Base-by-base conservation (phyloP, 2,113 vertebrate genomes). In the Chascanopsetta lugubris region DNA sequence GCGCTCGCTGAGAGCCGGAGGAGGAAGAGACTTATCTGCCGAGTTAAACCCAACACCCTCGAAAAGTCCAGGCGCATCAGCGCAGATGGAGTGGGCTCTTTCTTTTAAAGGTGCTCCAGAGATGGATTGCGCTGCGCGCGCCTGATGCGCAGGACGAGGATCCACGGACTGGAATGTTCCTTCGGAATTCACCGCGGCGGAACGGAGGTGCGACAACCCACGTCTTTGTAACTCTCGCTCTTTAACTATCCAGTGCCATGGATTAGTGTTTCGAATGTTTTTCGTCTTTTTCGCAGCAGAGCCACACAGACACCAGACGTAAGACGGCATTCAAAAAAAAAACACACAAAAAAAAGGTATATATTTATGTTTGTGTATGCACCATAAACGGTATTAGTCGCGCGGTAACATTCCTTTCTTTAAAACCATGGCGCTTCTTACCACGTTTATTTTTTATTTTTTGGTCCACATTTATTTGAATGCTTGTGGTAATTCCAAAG, bases 221-320 rank as follows among this genome's bases (percentile, higher is more conserved):
- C 69, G 32, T 48, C 47, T 64, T 63, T 60, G 61, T 62, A 75
- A 85, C 78, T 58, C 65, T 72, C 62, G 79, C 79, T 85, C 77
- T 86, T 84, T 73, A 77, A 77, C 69, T 63, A 42, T 83, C 78
- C 85, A 65, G 64, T 66, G 64, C 29, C 9, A 46, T 61, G 74
- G 84, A 78, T 72, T 3, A 20, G 51, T 87, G n/a, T n/a, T n/a
- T 65, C 6, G 73, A 81, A 83, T 80, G 72, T 79, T 66, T 72
- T 73, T 42, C n/a, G n/a, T n/a, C 65, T 72, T 21, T 80, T 69
- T 74, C 72, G 45, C 78, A 56, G 75, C 60, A 72, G 74, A 84
- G 87, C 87, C 84, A 83, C 84, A 88, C 87, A 86, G 84, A 85
- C 75, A 59, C 81, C 84, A 64, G 75, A 86, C 81, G 76, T 85